Percentiles rank a stretch among this genome's conserved stretches.
phyloP scores from a whole-genome alignment of 2,888 invertebrate genomes.

The Ptychoptera contaminata region DNA sequence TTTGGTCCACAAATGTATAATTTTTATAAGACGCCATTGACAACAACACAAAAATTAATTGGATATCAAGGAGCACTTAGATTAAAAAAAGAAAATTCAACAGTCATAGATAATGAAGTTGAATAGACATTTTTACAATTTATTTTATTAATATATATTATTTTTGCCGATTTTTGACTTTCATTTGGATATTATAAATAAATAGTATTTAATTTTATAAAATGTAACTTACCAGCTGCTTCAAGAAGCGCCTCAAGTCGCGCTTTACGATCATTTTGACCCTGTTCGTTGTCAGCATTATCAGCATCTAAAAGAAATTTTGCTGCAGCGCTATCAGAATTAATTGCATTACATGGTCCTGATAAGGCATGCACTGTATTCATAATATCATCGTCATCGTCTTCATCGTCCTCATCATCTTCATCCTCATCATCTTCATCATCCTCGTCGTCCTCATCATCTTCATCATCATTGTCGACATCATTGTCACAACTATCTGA shows the following conservation, averaged over 20 bases:
- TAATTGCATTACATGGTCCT: constrained; percentile 21
- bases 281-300: constrained; percentile 14
- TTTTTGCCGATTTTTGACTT: too few relatives aligned
- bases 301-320: constrained; percentile 28
- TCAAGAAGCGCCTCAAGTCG: constrained; percentile 84
- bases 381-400: constrained; percentile 12
- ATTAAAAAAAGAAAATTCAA: background rate
- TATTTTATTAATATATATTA: too few relatives aligned
- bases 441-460: constrained; percentile 29
- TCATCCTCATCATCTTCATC: constrained; percentile 28
- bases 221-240: constrained; percentile 54
- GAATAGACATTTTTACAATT: too few relatives aligned
- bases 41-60: too few relatives aligned
- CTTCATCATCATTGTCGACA: constrained; percentile 29
- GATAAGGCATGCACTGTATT: constrained; percentile 26
- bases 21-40: too few relatives aligned
- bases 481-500: constrained; percentile 29
- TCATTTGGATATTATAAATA: too few relatives aligned
- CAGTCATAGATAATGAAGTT: background rate
- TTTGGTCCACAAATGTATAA: too few relatives aligned
- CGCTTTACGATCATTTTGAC: constrained; percentile 53
- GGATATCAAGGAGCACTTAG: too few relatives aligned
- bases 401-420: constrained; percentile 20
- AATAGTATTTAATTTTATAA: too few relatives aligned
- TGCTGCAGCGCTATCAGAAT: constrained; percentile 29